Evolutionary conservation across 2,797 vertebrate species (phyloP), one percentile per base, ranked within the genome.

Genomic region (Pipistrellus pipistrellus): DNA sequence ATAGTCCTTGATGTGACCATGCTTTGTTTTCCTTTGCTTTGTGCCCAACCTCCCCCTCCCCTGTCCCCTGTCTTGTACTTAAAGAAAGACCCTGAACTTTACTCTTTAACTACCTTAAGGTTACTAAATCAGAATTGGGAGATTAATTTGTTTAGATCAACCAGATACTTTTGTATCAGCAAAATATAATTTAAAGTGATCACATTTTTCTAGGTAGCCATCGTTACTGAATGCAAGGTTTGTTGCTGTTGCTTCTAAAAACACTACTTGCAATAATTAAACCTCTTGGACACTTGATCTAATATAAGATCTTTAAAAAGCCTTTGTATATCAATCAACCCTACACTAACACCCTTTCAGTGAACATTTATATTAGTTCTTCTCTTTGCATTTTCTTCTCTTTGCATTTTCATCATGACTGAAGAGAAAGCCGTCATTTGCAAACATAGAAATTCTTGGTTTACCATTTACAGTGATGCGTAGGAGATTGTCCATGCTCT

Each of bases 191-290:
- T 90, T 88, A 53, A 64, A 85, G 1, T 53, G 66, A 95, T 30
- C 11, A 25, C 2, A n/a, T 94, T 75, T 72, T 73, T 62, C 41
- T 23, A 46, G 1, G 68, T 83, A 91, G 44, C 9, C 32, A 62
- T 66, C 55, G 73, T 35, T 77, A 3, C 27, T 32, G 14, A 85
- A 51, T 18, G 25, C 17, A 48, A 46, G 5, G 46, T 71, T 53
- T 87, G 17, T 69, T 81, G n/a, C 48, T 35, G 8, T 87, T 59
- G 30, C 57, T 77, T 93, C 35, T 88, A 55, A 46, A 92, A 88
- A 41, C 12, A 51, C 10, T n/a, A 23, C 15, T 77, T 85, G 4
- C 0, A 55, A n/a, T 72, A 57, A 68, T 76, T 88, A 78, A 53
- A 62, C 35, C 90, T 62, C 17, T 27, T 85, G 59, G 68, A 88